Evolutionary conservation across 2,113 vertebrate species (phyloP).

Genomic region (Erythrolamprus reginae): DNA sequence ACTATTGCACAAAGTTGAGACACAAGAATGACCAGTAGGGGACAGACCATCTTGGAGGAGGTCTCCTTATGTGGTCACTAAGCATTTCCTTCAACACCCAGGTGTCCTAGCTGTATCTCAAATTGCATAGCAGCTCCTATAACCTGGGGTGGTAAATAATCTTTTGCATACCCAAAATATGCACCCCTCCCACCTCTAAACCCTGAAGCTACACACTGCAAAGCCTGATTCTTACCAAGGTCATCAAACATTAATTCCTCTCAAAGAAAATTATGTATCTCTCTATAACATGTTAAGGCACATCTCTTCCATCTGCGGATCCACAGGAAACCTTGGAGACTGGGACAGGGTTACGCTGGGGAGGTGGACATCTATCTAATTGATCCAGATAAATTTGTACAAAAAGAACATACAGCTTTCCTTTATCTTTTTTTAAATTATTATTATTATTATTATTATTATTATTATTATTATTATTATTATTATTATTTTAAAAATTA

Average conservation of each 20-base stretch:
- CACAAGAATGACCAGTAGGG: not conserved
- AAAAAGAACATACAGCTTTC: not conserved
- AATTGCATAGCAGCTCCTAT: not conserved
- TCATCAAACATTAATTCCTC: slow-evolving; percentile 40
- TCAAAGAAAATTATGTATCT: slow-evolving; percentile 24
- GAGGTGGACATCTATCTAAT: not conserved
- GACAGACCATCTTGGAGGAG: not conserved
- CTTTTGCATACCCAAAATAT: not conserved
- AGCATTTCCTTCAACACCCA: not conserved
- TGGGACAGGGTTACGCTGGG: not conserved
- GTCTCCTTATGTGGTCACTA: not conserved
- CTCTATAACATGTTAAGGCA: slow-evolving; percentile 29
- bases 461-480: no score
- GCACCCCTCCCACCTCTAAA: not conserved
- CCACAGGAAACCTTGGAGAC: slow-evolving; percentile 30
- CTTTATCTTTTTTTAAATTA: no score
- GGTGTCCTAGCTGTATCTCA: not conserved
- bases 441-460: no score
- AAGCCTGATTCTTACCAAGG: slow-evolving; percentile 20
- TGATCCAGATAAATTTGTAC: not conserved
- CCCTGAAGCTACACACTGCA: slow-evolving; percentile 7
- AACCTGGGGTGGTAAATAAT: not conserved
- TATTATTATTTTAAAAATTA: no score
- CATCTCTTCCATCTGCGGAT: slow-evolving; percentile 14
- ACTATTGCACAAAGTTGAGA: not conserved